Conservation (phyloP, 2,888 invertebrate species). For the Limnephilus auricula region DNA sequence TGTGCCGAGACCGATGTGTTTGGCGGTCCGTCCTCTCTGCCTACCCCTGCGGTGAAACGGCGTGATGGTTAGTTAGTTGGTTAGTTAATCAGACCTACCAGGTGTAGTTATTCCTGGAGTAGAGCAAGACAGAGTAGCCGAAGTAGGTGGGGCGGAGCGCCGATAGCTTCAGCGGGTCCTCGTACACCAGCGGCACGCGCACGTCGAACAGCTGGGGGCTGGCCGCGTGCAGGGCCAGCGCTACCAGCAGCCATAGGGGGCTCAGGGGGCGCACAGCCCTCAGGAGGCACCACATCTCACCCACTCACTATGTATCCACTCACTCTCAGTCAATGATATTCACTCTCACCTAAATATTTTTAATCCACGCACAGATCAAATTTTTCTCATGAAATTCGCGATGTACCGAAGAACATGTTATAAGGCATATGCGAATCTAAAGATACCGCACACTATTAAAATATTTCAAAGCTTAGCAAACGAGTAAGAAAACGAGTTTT, state of each 20-base stretch:
- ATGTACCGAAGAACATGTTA: background rate
- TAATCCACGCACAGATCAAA: background rate
- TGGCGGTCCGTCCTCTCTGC: too few species aligned
- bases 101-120: slow-evolving; percentile 66
- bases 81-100: slow-evolving; percentile 67
- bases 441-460: background rate
- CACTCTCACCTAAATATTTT: background rate
- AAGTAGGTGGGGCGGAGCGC: slow-evolving; percentile 69
- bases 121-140: slow-evolving; percentile 70
- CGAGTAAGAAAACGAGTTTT: too few species aligned
- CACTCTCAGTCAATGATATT: background rate
- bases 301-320: too few species aligned
- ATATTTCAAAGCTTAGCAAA: background rate
- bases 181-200: slow-evolving; percentile 68
- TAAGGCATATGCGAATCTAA: background rate
- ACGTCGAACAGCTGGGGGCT: slow-evolving; percentile 65
- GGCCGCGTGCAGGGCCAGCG: background rate
- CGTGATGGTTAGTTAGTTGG: background rate
- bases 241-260: slow-evolving; percentile 7
- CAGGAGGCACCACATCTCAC: background rate
- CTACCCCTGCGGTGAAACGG: too few species aligned
- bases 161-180: slow-evolving; percentile 66
- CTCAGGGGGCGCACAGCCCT: too few species aligned
- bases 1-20: too few species aligned
- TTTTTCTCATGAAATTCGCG: background rate